Evolutionary conservation across 2,797 vertebrate species (phyloP), one percentile per base, ranked within the genome.

Genomic region (Sciaenops ocellatus): DNA sequence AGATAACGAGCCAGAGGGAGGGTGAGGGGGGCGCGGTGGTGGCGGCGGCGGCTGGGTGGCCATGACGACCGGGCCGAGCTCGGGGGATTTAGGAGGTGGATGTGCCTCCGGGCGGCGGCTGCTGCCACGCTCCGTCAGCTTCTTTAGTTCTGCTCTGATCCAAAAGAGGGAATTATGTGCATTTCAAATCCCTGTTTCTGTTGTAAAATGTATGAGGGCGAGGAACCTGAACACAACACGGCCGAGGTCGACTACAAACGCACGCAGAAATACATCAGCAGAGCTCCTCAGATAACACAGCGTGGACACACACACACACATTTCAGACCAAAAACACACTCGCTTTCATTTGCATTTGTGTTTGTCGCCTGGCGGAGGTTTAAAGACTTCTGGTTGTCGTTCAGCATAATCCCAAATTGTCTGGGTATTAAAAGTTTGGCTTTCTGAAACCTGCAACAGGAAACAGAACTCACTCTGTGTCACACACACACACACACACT

Each of bases 61-160:
- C 77, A 52, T 76, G 80, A 24, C 55, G 59, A 76, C 68, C 28
- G n/a, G 47, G 56, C 24, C 1, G 15, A 28, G 46, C 68, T 54
- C 54, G 2, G 68, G 78, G 74, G 85, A 63, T 66, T 51, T 65
- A 50, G 38, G 69, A 51, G 83, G 82, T 83, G 76, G 78, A 82
- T 67, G 77, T 64, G 71, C 56, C 79, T 72, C 34, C 3, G 5
- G 62, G 77, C 44, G 51, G 64, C 6, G 12, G 72, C 51, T 47
- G 78, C 76, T 67, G 74, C 69, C 55, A 56, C 68, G 76, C 87
- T 86, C 78, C 71, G 48, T 76, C 83, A 70, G 78, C 81, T 80
- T 7, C 87, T 79, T 89, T 84, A 87, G 82, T 73, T 87, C 84
- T 82, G 80, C 71, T 82, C 64, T 3, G 63, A 79, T 71, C 83